These are phyloP conservation scores for Battus philenor DNA, from an alignment of 1,140 invertebrate species.

Conservation along the genomic window DNA sequence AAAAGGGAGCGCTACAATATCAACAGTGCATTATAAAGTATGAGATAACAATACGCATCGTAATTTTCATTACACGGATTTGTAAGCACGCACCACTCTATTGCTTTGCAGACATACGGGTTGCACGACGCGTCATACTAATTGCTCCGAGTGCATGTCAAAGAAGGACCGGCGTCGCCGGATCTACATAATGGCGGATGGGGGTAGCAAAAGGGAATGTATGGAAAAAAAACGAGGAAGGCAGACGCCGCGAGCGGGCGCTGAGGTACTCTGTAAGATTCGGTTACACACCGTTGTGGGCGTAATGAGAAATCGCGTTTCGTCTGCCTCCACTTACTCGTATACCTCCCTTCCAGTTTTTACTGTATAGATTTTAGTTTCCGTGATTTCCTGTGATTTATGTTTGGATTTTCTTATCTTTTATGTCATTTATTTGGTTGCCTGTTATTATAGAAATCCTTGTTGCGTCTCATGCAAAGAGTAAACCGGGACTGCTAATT, in stretches of 20 bases:
- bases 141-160: slow-evolving; percentile 70
- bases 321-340: slow-evolving; percentile 22
- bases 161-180: slow-evolving; percentile 67
- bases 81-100: slow-evolving; percentile 20
- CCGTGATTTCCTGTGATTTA: too few species aligned
- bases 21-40: slow-evolving; percentile 22
- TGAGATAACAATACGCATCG: slow-evolving; percentile 19
- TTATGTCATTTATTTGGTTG: too few species aligned
- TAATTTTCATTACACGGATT: slow-evolving; percentile 32
- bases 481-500: too few species aligned
- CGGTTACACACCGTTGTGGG: slow-evolving; percentile 51
- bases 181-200: slow-evolving; percentile 67
- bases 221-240: slow-evolving; percentile 54
- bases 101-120: slow-evolving; percentile 26
- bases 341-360: too few species aligned
- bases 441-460: too few species aligned
- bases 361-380: too few species aligned
- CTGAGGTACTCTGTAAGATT: slow-evolving; percentile 51
- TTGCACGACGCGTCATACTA: slow-evolving; percentile 61
- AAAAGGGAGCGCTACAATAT: neutral
- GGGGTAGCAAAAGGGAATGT: slow-evolving; percentile 54
- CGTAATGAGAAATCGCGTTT: slow-evolving; percentile 38
- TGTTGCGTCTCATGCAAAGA: too few species aligned
- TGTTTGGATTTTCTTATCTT: too few species aligned
- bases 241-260: slow-evolving; percentile 36